Evolutionary conservation across 2,113 vertebrate species (phyloP).

Genomic region (Cepphus grylle): DNA sequence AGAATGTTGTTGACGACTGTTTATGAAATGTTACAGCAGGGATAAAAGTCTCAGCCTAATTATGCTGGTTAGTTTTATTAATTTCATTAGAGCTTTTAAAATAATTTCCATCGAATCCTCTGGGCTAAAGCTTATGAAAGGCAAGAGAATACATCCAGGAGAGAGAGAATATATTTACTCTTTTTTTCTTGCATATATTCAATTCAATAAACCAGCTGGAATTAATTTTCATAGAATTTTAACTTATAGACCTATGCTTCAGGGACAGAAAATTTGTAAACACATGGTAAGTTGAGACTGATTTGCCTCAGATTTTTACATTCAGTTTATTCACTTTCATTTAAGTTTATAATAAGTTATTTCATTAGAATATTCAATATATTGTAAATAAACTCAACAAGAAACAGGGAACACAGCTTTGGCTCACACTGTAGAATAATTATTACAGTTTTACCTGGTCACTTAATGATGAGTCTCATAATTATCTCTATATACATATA

Average conservation of each 20-base stretch:
- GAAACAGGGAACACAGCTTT: not conserved
- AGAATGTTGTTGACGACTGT: not conserved
- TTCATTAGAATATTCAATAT: not conserved
- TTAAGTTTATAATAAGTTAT: not conserved
- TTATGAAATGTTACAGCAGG: not conserved
- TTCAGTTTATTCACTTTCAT: not conserved
- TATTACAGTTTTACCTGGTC: not conserved
- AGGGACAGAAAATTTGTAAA: not conserved
- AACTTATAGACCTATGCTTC: not conserved
- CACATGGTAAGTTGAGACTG: fast-evolving
- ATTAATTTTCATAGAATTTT: not conserved
- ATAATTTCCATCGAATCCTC: not conserved
- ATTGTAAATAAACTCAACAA: not conserved
- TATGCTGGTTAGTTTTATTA: conserved; percentile 19
- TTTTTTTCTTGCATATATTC: not conserved
- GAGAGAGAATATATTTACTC: not conserved
- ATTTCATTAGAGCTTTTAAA: conserved; percentile 23
- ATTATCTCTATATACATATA: not conserved
- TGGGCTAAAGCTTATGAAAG: not conserved
- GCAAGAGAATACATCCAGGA: not conserved
- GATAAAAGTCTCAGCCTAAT: conserved; percentile 2
- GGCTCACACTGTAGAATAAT: not conserved
- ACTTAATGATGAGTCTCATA: not conserved
- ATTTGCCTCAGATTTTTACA: not conserved
- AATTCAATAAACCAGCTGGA: not conserved